phyloP scores from a whole-genome alignment of 2,797 vertebrate species.

The Halcyon smyrnensis region DNA sequence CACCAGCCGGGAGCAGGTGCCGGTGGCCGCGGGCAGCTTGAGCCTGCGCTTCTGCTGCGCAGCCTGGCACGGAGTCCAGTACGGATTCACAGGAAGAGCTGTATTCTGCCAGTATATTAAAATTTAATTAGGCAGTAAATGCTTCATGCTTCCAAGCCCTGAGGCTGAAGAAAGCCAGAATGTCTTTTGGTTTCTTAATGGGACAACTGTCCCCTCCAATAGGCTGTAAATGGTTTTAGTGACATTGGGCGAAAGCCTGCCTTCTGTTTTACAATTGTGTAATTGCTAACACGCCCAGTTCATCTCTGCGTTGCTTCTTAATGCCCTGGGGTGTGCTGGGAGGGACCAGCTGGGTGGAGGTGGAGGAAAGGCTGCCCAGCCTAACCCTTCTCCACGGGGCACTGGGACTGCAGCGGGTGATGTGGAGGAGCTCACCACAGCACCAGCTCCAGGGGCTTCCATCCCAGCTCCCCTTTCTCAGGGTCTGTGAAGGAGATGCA shows the following conservation, averaged over 20 bases:
- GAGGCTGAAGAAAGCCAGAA: slow-evolving; percentile 44
- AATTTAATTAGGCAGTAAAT: slow-evolving; percentile 59
- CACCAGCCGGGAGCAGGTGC: background rate
- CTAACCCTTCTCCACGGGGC: accelerated
- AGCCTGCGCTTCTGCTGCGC: background rate
- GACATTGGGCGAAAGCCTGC: slow-evolving; percentile 5
- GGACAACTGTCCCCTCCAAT: slow-evolving; percentile 31
- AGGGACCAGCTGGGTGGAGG: background rate
- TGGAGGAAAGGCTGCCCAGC: background rate
- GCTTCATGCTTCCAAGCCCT: slow-evolving; percentile 31
- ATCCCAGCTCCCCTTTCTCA: background rate
- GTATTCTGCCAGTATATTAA: slow-evolving; percentile 46
- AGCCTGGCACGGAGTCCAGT: background rate
- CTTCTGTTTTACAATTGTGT: background rate
- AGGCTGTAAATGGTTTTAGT: slow-evolving; percentile 6
- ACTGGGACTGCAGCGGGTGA: accelerated
- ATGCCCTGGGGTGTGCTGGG: background rate
- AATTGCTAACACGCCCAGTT: background rate
- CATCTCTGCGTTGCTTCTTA: background rate
- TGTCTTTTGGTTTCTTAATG: slow-evolving; percentile 52
- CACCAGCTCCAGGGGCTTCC: background rate
- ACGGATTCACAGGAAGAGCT: background rate
- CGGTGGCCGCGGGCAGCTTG: background rate
- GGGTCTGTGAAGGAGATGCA: background rate
- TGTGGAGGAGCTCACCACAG: background rate